These are phyloP conservation scores for Eledone cirrhosa DNA, from an alignment of 2,888 invertebrate species.

Conservation along the genomic window DNA sequence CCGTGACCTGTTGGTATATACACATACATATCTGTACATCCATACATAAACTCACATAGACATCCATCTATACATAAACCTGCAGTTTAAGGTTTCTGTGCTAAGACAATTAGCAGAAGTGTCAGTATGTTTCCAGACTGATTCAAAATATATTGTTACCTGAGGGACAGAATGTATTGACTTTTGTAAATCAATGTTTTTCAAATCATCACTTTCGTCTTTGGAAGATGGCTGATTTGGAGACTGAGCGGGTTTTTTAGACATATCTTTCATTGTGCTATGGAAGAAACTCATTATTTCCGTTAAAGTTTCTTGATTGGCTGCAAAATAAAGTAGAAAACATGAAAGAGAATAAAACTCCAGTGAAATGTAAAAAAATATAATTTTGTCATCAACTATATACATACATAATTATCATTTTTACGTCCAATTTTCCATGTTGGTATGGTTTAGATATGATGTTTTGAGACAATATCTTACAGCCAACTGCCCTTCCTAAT, in stretches of 20 bases:
- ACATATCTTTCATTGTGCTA: slow-evolving; percentile 64
- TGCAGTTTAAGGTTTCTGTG: no score
- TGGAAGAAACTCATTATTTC: slow-evolving; percentile 89
- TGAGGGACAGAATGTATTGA: neutral
- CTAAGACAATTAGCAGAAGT: no score
- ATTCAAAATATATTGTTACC: neutral
- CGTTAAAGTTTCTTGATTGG: slow-evolving; percentile 94
- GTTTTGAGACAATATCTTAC: no score
- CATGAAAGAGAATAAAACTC: neutral
- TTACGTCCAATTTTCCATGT: no score
- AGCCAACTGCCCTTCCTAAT: no score
- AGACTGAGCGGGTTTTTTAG: neutral
- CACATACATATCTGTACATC: no score
- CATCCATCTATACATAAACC: no score
- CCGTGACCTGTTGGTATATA: no score
- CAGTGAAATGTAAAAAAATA: slow-evolving; percentile 8
- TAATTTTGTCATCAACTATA: neutral
- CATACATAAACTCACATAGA: no score
- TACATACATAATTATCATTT: no score
- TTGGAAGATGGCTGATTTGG: neutral
- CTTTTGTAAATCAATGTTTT: neutral
- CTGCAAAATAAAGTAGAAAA: slow-evolving; percentile 68
- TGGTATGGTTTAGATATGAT: no score
- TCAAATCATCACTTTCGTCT: neutral
- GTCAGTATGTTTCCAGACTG: no score